These are phyloP conservation scores for Dissostichus mawsoni DNA, from an alignment of 2,113 vertebrate species.

Conservation along the genomic window DNA sequence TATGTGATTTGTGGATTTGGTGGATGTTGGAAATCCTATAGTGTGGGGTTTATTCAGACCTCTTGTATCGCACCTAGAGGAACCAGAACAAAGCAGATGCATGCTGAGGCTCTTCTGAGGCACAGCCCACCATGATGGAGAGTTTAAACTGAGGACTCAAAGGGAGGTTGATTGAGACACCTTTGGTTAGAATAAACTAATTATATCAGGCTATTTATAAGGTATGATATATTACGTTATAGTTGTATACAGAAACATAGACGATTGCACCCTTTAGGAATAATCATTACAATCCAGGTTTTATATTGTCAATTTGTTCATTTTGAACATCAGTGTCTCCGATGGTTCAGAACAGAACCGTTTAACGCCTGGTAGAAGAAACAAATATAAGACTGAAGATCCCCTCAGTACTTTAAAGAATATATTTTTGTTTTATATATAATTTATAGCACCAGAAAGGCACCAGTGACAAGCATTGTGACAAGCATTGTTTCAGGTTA, in stretches of 20 bases:
- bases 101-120: not conserved
- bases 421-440: not conserved
- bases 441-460: not conserved
- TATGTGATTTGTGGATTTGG: not conserved
- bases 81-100: slow-evolving; percentile 7
- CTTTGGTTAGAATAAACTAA: not conserved
- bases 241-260: not conserved
- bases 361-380: not conserved
- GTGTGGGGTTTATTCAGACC: slow-evolving; percentile 4
- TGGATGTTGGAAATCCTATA: not conserved
- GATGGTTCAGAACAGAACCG: not conserved
- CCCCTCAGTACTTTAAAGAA: not conserved
- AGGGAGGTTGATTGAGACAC: not conserved
- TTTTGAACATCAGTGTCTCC: no score
- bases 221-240: not conserved
- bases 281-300: not conserved
- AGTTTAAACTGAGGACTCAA: not conserved
- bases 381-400: not conserved
- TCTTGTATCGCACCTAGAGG: slow-evolving; percentile 4
- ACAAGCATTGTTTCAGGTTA: not conserved
- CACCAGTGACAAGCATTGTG: no score
- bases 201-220: not conserved
- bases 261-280: not conserved
- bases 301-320: no score
- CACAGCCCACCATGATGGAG: not conserved